Base-by-base conservation (phyloP, 2,888 invertebrate genomes). In the Sicus ferrugineus region DNA sequence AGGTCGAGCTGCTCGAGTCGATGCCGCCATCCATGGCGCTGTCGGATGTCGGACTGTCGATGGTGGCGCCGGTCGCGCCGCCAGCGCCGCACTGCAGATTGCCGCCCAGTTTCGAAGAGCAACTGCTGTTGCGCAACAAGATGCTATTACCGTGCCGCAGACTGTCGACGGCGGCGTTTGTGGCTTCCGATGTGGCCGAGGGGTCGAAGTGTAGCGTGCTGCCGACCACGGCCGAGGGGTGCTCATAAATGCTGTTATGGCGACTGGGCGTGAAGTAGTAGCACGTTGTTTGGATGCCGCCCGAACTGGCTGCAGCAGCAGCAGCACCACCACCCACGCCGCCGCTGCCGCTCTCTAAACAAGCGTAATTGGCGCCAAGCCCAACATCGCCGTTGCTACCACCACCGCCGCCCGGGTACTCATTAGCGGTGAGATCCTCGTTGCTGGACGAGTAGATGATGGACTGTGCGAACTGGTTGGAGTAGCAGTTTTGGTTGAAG, bases 211-310 rank as follows among this genome's bases (percentile, higher is more conserved):
- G 81, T 72, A 82, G 75, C 70, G 81, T 76, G 58, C 80, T 80
- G 58, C 82, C 83, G 67, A 81, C 82, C 65, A 82, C 83, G 34
- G 81, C 78, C 56, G 83, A 82, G 50, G 83, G 82, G 76, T 82
- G 83, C 73, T 82, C 82, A 81, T 82, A 82, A 83, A 82, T 83
- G 82, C 82, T 82, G 69, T 83, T 83, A 72, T 79, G 82, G 52
- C 83, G 79, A 62, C 82, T 83, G 56, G 81, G 82, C 31, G 83
- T 77, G 72, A 83, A 82, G 54, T 83, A 82, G 73, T 82, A 82
- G 74, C 83, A 82, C 19, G 83, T 83, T 50, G 82, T 83, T 69
- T 83, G 83, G n/a, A 48, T 59, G 42, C 48, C 59, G n/a, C 59
- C 50, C 19, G 31, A 19, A 21, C 48, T 59, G 9, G 31, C 28